Conservation (phyloP, 2,888 invertebrate genomes). For the Rhagonycha fulva region DNA sequence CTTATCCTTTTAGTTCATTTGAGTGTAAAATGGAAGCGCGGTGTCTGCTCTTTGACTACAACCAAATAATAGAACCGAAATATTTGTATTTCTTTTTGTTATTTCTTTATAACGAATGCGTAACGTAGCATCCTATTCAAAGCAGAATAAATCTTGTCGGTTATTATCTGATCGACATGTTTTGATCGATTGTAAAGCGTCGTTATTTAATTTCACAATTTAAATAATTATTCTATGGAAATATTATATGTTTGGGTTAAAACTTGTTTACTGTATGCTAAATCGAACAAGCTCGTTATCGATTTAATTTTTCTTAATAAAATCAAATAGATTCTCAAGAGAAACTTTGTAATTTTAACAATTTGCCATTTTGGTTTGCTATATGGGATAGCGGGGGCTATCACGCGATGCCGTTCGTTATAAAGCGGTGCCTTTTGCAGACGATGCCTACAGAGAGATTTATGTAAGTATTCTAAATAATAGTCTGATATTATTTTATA, state of each 20-base stretch:
- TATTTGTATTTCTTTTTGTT: conserved; percentile 16
- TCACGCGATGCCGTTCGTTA: conserved; percentile 39
- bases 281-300: background rate
- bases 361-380: conserved; percentile 37
- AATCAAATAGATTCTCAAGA: background rate
- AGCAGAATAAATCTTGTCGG: background rate
- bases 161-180: background rate
- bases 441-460: conserved; percentile 44
- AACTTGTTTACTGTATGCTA: background rate
- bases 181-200: background rate
- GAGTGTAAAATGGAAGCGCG: conserved; percentile 49
- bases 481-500: conserved; percentile 46
- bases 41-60: conserved; percentile 39
- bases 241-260: background rate
- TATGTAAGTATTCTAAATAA: conserved; percentile 44
- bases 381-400: conserved; percentile 29
- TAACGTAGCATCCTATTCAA: background rate
- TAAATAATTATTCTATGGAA: background rate
- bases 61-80: conserved; percentile 18
- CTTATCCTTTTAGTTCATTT: conserved; percentile 52
- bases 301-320: background rate
- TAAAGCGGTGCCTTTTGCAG: conserved; percentile 44
- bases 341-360: conserved; percentile 22
- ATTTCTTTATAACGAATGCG: conserved; percentile 5
- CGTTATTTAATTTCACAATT: background rate